Percentiles rank a stretch among this genome's conserved stretches.
phyloP scores from a whole-genome alignment of 2,888 invertebrate genomes.

The Pegoplata infirma region DNA sequence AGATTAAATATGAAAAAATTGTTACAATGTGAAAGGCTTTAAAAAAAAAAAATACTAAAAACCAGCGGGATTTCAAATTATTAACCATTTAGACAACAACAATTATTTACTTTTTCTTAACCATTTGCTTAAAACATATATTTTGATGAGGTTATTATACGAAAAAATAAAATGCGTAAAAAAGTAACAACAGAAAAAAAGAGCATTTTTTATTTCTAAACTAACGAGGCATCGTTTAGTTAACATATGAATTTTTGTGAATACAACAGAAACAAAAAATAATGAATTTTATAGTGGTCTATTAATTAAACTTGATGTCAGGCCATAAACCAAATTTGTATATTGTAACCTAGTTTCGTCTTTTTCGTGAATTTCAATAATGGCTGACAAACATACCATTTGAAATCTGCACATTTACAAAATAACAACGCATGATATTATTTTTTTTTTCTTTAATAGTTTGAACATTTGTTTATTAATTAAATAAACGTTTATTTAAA shows the following conservation, averaged over 20 bases:
- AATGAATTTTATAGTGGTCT: constrained; percentile 36
- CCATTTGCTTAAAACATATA: constrained; percentile 12
- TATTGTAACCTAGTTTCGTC: constrained; percentile 42
- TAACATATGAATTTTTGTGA: too few relatives aligned
- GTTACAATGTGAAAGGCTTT: constrained; percentile 48
- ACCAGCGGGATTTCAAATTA: constrained; percentile 59
- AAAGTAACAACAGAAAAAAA: neutral
- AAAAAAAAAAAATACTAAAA: constrained; percentile 33
- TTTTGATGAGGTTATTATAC: constrained; percentile 36
- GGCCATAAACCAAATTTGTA: constrained; percentile 39
- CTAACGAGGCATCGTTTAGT: constrained; percentile 40
- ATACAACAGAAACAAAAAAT: constrained; percentile 4
- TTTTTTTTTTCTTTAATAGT: too few relatives aligned
- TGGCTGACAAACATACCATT: constrained; percentile 37
- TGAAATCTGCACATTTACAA: constrained; percentile 35
- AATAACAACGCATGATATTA: constrained; percentile 47
- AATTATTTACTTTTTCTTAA: constrained; percentile 52
- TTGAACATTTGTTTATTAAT: constrained; percentile 53
- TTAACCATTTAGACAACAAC: constrained; percentile 47
- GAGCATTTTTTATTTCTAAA: too few relatives aligned
- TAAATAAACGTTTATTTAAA: constrained; percentile 39
- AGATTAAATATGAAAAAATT: constrained; percentile 48
- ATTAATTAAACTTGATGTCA: constrained; percentile 53
- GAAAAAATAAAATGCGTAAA: constrained; percentile 21
- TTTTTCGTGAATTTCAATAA: constrained; percentile 7